Conservation (phyloP, 2,113 vertebrate genomes). For the Leucoraja erinaceus region DNA sequence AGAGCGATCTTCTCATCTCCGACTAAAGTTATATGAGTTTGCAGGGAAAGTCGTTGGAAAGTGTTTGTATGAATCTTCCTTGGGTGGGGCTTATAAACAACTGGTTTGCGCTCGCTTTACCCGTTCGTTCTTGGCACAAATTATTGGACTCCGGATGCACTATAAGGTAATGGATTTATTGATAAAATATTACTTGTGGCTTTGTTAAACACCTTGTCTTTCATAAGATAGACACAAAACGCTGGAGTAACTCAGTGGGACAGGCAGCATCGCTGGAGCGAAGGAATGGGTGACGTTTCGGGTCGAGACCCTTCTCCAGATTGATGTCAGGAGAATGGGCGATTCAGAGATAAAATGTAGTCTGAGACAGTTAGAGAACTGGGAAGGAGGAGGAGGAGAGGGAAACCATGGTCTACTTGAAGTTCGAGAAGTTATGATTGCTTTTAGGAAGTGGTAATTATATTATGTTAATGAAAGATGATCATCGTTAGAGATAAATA, state of each 20-base stretch:
- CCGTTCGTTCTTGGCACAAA: conserved; percentile 93
- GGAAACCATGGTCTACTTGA: too few species aligned
- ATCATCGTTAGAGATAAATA: too few species aligned
- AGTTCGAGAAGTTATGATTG: too few species aligned
- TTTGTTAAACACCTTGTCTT: background rate
- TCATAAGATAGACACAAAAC: too few species aligned
- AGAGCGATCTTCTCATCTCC: conserved; percentile 70
- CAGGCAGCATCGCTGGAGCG: too few species aligned
- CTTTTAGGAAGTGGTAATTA: background rate
- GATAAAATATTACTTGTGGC: background rate
- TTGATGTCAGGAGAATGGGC: too few species aligned
- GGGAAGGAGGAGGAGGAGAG: too few species aligned
- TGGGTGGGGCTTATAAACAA: conserved; percentile 88
- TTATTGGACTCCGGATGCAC: conserved; percentile 96
- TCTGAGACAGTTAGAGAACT: too few species aligned
- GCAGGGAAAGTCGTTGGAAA: conserved; percentile 90
- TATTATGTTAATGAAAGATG: background rate
- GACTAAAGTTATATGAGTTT: conserved; percentile 91
- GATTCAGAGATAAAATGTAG: too few species aligned
- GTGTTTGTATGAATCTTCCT: conserved; percentile 92
- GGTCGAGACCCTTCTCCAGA: too few species aligned
- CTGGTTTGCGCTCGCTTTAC: conserved; percentile 92
- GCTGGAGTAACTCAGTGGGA: too few species aligned
- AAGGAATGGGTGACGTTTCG: too few species aligned
- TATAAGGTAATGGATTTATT: conserved; percentile 73